Conservation (phyloP, 2,113 vertebrate species). For the Catharus minimus region DNA sequence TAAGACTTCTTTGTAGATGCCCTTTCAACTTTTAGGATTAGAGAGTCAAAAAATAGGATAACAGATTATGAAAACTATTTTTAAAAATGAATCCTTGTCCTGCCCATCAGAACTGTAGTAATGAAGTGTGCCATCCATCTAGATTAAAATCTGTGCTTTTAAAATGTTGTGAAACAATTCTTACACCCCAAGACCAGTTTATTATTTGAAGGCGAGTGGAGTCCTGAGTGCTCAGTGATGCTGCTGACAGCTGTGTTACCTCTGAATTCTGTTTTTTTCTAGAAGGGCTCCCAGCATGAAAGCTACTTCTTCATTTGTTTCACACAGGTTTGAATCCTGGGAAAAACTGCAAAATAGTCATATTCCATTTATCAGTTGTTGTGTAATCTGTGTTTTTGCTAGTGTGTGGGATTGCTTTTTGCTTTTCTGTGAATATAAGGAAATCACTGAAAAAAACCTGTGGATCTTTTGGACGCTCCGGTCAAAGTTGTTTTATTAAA, state of each 20-base stretch:
- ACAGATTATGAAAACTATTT: neutral
- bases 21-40: neutral
- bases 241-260: neutral
- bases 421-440: neutral
- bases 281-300: neutral
- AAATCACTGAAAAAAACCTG: neutral
- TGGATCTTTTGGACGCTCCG: neutral
- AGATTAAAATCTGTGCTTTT: neutral
- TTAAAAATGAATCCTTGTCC: neutral
- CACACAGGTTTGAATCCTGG: neutral
- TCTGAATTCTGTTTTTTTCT: neutral
- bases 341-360: neutral
- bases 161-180: neutral
- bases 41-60: neutral
- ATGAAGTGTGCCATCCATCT: neutral
- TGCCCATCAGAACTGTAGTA: neutral
- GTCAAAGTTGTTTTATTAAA: neutral
- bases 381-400: neutral
- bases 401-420: neutral
- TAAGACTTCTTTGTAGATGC: neutral
- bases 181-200: neutral
- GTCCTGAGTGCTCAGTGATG: fast-evolving
- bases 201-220: neutral
- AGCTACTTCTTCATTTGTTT: neutral
- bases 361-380: neutral